Conservation (phyloP, 2,888 invertebrate genomes). For the Agriopis aurantiaria region DNA sequence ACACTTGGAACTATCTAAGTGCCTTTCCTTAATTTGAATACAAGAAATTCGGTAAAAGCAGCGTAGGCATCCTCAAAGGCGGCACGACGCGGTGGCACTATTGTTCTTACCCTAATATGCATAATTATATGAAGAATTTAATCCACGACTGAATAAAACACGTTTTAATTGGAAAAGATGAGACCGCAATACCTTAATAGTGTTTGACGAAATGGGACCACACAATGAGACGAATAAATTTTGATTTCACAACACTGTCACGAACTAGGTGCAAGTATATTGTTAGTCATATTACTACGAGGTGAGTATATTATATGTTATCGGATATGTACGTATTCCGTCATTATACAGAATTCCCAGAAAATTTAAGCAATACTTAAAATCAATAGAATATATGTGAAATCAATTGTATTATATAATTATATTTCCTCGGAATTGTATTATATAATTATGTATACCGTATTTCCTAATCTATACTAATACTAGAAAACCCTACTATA, state of each 20-base stretch:
- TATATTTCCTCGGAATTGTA: too few relatives aligned
- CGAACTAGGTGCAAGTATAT: slow-evolving; percentile 46
- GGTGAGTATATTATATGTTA: too few relatives aligned
- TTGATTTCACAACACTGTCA: slow-evolving; percentile 57
- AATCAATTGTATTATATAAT: too few relatives aligned
- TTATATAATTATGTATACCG: too few relatives aligned
- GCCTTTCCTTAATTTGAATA: slow-evolving; percentile 24
- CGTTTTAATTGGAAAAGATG: slow-evolving; percentile 42
- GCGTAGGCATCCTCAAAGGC: slow-evolving; percentile 37
- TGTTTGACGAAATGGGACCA: slow-evolving; percentile 52
- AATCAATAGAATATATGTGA: too few relatives aligned
- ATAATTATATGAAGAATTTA: slow-evolving; percentile 45
- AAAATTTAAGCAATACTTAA: too few relatives aligned
- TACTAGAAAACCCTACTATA: too few relatives aligned
- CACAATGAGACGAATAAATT: slow-evolving; percentile 56
- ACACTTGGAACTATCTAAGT: not conserved
- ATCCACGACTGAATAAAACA: slow-evolving; percentile 39
- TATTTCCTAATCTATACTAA: too few relatives aligned
- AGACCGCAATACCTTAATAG: slow-evolving; percentile 5
- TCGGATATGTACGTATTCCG: too few relatives aligned
- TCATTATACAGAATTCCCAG: too few relatives aligned
- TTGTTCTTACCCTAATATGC: slow-evolving; percentile 45
- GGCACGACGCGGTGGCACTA: slow-evolving; percentile 41
- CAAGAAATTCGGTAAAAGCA: slow-evolving; percentile 33
- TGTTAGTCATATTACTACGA: not conserved